These are phyloP conservation scores for Galeopsomyia nigrocyanea DNA, from an alignment of 2,888 invertebrate species.

Conservation along the genomic window DNA sequence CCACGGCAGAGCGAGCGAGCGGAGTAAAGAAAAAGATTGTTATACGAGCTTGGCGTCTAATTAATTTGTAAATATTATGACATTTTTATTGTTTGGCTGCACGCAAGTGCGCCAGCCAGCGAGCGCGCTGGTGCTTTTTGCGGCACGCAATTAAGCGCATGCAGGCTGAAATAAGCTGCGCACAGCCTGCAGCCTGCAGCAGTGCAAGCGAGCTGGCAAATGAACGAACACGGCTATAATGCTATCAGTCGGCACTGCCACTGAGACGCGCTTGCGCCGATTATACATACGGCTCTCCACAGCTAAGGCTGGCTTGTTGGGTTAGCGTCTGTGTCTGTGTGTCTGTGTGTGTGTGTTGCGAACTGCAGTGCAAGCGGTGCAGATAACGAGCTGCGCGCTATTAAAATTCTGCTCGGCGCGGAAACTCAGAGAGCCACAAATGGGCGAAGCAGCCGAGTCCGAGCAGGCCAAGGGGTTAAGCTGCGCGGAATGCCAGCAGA, in stretches of 20 bases:
- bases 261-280: no score
- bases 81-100: conserved; percentile 26
- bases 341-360: no score
- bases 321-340: no score
- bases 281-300: no score
- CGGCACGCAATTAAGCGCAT: not conserved
- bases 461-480: not conserved
- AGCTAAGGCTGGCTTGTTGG: no score
- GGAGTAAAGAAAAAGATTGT: no score
- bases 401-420: conserved; percentile 23
- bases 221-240: no score
- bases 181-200: no score
- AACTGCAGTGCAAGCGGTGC: not conserved
- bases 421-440: not conserved
- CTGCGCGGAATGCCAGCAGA: not conserved
- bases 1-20: no score
- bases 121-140: conserved; percentile 19
- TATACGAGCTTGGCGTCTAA: not conserved
- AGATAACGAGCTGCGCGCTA: conserved; percentile 33
- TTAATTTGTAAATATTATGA: conserved; percentile 34
- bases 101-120: conserved; percentile 30
- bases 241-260: not conserved
- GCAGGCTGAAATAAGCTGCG: conserved; percentile 1
- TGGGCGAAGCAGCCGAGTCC: conserved; percentile 15
- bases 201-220: no score